phyloP scores from a whole-genome alignment of 2,113 vertebrate species.

The Malurus elegans region DNA sequence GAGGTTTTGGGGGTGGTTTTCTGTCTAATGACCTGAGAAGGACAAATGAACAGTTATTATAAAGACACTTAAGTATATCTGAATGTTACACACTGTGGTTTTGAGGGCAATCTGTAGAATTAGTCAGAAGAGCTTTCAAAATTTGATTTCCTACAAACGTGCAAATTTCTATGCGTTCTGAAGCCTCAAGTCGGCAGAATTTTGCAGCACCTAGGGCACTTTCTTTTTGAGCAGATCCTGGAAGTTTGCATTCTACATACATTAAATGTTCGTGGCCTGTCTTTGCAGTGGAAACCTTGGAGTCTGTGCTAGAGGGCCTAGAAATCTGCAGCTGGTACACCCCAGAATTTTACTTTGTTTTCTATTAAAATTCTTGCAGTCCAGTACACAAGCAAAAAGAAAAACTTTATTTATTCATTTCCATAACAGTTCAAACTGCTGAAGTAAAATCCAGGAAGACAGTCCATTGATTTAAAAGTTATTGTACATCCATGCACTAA shows the following conservation, averaged over 20 bases:
- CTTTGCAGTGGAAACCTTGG: background rate
- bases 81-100: background rate
- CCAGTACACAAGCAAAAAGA: background rate
- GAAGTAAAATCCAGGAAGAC: background rate
- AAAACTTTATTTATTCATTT: background rate
- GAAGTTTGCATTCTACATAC: background rate
- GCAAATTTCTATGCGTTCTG: background rate
- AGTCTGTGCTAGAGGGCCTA: background rate
- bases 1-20: background rate
- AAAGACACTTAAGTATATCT: background rate
- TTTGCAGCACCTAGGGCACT: background rate
- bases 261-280: background rate
- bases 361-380: background rate
- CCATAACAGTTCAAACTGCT: background rate
- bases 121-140: constrained; percentile 3
- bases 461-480: background rate
- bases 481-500: background rate
- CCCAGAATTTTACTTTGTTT: background rate
- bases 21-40: background rate
- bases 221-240: background rate
- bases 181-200: background rate
- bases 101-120: background rate
- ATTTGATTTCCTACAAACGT: background rate
- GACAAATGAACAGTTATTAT: constrained; percentile 2
- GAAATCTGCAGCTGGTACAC: background rate